Base-by-base conservation (phyloP, 2,797 vertebrate genomes). In the Hydrocynus forskahlii region DNA sequence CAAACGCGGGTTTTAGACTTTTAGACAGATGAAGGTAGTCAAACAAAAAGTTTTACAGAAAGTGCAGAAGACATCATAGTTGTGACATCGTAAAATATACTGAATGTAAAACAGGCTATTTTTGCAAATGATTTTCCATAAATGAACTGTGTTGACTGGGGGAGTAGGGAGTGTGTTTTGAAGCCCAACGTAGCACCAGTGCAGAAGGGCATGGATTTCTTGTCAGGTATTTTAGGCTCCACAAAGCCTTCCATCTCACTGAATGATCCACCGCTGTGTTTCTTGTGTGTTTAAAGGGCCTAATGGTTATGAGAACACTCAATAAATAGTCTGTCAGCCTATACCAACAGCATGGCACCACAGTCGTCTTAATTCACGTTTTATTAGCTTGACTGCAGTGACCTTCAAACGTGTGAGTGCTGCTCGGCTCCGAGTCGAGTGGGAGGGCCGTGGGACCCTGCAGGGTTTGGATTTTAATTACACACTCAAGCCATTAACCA, bases 401-500 rank as follows among this genome's bases (percentile, higher is more conserved):
- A 87, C 79, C 81, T 81, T 82, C 45, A 23, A 45, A 19, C 52
- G 75, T 76, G 68, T 75, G 54, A 64, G 68, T 29, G 63, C 45
- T 52, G 68, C 43, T 29, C n/a, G 10, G 35, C 63, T 40, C 35
- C 1, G 29, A 54, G 55, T 59, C n/a, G 52, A 25, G 78, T 40
- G 66, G 75, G 71, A 76, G 78, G 66, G 73, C 48, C 29, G 54
- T 38, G 43, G 70, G 81, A 69, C 81, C 81, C 83, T 38, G 66
- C 35, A 75, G 83, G 75, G 60, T 66, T 78, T 70, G 29, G 52
- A 83, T 84, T 84, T 83, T 83, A 85, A 87, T 86, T 86, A 87
- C 76, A 81, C 81, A 78, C 64, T 67, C 80, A 79, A 82, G 76
- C 82, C 79, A 89, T 86, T 87, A 86, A 84, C 84, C 80, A 83